Evolutionary conservation across 2,888 invertebrate species (phyloP), one percentile per base, ranked within the genome.

Genomic region (Augochlorella aurata): DNA sequence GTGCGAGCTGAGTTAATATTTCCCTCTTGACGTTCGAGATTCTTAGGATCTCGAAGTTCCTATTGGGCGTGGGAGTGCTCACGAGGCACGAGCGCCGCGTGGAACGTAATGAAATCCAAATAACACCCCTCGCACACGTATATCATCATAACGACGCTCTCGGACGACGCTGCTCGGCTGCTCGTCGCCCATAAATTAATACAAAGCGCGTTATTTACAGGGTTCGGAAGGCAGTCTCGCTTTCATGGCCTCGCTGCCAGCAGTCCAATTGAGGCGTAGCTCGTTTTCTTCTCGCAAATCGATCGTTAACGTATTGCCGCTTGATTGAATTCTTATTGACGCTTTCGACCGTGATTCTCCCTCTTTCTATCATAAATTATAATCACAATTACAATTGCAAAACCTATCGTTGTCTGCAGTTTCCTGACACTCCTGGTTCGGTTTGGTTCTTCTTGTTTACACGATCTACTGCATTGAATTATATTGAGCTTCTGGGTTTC

Each of bases 21-120:
- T 72, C n/a, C 4, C 16, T 71, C 44, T 12, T 50, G 50, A 18
- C 50, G 54, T 54, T 70, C 44, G 50, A 79, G 66, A 81, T 74
- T 79, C 81, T 81, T 70, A 50, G 72, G 54, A 69, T 67, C 49
- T 21, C 68, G 21, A 65, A 72, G 18, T 21, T 29, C 69, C 77
- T 58, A 78, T 72, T 74, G 63, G 74, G 63, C 52, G 71, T 38
- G 70, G 66, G 47, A 72, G 76, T 77, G 68, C 49, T 70, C 50
- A 24, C 47, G 73, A 21, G 74, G 38, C 84, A 75, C 58, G 61
- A 63, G 45, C 54, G 70, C 73, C 50, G 67, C 44, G 69, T 47
- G 77, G 87, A 71, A 79, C 84, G 82, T 89, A 90, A 90, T 90
- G 88, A 88, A 90, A 90, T 89, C 87, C 87, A 87, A 89, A 90